Base-by-base conservation (phyloP, 2,888 invertebrate species). In the Oxycera nigricornis region DNA sequence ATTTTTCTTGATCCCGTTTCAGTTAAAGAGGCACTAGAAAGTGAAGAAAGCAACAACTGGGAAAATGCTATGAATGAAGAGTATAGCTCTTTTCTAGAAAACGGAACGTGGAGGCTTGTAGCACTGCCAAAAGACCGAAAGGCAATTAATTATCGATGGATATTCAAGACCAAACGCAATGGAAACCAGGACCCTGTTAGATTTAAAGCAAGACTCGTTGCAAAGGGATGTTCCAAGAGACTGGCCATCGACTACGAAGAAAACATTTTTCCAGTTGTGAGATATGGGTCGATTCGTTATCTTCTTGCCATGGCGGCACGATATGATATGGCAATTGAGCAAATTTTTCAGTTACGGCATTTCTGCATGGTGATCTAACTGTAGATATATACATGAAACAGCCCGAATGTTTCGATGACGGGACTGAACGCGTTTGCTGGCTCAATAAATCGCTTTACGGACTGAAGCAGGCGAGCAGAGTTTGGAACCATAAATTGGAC, bases 181-280 rank as follows among this genome's bases (percentile, higher is more conserved):
- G 73, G 62, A 22, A 62, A 76, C 41, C 79, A 79, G 17, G n/a
- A 75, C 55, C 26, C 79, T 52, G 65, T 76, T 11, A 72, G 76
- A 68, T 61, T 41, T 14, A 57, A 78, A 77, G 76, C 79, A 77
- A 67, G 79, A 24, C 75, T 79, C 1, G 80, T 79, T 0, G 78
- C 77, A 4, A 79, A 79, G 78, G 79, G 80, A 14, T 81, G 75
- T 61, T 55, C 74, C 6, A 80, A 81, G 62, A 75, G 67, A 61
- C n/a, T 52, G 1, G 78, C 76, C 1, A 73, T 78, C n/a, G 78
- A 80, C 52, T 79, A 77, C n/a, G 72, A 24, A 7, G 74, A 78
- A 70, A 76, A 77, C 9, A 77, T 77, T 73, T 62, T 77, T 68
- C 78, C 77, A 7, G 78, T 78, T 0, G 76, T 76, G 24, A 59